Conservation (phyloP, 2,797 vertebrate genomes). For the Pogonophryne albipinna region DNA sequence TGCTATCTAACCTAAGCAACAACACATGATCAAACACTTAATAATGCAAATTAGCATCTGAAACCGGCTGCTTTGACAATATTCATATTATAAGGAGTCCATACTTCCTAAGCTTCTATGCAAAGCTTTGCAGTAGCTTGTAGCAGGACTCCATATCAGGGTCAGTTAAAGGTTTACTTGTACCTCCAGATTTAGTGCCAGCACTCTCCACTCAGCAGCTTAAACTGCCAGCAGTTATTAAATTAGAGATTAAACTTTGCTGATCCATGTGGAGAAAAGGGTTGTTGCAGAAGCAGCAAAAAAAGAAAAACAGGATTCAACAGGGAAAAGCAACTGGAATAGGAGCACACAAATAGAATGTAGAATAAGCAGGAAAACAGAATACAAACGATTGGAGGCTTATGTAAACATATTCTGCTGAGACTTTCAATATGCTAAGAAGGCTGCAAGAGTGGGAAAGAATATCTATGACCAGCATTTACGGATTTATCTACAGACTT, state of each 20-base stretch:
- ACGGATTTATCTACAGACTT: slow-evolving; percentile 43
- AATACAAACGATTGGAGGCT: slow-evolving; percentile 4
- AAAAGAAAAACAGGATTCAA: slow-evolving; percentile 22
- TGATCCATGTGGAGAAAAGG: slow-evolving; percentile 22
- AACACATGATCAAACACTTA: too few relatives aligned
- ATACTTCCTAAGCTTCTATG: neutral
- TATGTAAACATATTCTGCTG: slow-evolving; percentile 46
- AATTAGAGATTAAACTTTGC: slow-evolving; percentile 32
- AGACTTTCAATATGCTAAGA: slow-evolving; percentile 31
- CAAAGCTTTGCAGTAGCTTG: neutral
- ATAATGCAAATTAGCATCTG: too few relatives aligned
- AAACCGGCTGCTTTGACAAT: neutral
- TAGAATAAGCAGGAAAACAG: slow-evolving; percentile 43
- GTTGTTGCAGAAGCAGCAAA: slow-evolving; percentile 12
- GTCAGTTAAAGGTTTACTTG: neutral
- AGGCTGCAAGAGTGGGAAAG: slow-evolving; percentile 2
- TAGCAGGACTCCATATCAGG: neutral
- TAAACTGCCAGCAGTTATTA: slow-evolving; percentile 11
- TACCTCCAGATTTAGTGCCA: slow-evolving; percentile 8
- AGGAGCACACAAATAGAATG: slow-evolving; percentile 36
- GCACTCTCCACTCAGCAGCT: slow-evolving; percentile 9
- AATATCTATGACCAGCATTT: slow-evolving; percentile 9
- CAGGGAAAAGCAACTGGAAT: slow-evolving; percentile 16
- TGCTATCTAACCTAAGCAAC: too few relatives aligned
- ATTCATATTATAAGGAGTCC: neutral